phyloP scores from a whole-genome alignment of 2,797 vertebrate genomes.

The Myoxocephalus aenaeus region DNA sequence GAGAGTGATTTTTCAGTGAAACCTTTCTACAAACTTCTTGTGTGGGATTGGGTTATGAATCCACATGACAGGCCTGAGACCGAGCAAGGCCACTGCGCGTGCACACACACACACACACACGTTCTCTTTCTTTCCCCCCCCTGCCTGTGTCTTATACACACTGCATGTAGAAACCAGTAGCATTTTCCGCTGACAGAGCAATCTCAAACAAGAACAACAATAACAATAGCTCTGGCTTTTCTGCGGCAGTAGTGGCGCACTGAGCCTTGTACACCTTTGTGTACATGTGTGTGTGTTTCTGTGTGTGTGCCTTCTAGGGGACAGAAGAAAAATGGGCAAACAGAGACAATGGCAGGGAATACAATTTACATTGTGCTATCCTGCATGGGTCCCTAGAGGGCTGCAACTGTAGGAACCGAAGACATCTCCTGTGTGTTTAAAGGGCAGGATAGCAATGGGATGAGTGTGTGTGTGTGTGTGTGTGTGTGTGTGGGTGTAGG shows the following conservation, averaged over 20 bases:
- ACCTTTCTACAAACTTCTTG: conserved; percentile 58
- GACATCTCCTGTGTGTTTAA: conserved; percentile 41
- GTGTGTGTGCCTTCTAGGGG: conserved; percentile 38
- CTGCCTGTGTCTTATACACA: conserved; percentile 51
- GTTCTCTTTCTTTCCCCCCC: conserved; percentile 19
- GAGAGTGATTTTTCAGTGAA: conserved; percentile 50
- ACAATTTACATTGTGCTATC: conserved; percentile 76
- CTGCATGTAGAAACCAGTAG: conserved; percentile 52
- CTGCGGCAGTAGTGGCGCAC: conserved; percentile 39
- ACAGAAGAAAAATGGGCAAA: conserved; percentile 76
- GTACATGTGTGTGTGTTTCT: conserved; percentile 5
- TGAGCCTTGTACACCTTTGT: conserved; percentile 31
- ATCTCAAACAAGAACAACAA: conserved; percentile 67
- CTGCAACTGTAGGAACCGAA: conserved; percentile 51
- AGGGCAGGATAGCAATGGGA: not conserved
- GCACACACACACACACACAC: conserved; percentile 21
- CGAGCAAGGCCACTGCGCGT: conserved; percentile 60
- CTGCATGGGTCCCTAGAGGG: conserved; percentile 58
- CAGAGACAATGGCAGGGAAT: conserved; percentile 74
- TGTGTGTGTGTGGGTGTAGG: not conserved
- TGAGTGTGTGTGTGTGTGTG: not conserved
- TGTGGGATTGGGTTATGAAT: conserved; percentile 79
- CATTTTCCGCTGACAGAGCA: conserved; percentile 72
- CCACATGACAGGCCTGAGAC: conserved; percentile 72
- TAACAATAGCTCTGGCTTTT: conserved; percentile 65